Base-by-base conservation (phyloP, 1,140 invertebrate genomes). In the Helicoverpa armigera region DNA sequence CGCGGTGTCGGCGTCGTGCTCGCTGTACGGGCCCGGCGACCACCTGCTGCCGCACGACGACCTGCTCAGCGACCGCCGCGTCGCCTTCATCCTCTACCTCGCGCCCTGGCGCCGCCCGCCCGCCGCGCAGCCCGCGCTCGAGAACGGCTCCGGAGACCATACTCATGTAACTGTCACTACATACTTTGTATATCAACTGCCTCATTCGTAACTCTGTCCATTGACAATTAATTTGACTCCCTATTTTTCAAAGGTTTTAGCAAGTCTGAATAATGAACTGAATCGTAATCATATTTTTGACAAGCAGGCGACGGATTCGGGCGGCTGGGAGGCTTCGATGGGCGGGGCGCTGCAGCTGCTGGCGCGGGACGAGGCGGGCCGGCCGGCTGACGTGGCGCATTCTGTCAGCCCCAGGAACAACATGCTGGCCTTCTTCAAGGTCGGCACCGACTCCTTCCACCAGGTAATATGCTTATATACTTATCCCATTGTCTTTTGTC, bases 31-130 rank as follows among this genome's bases (percentile, higher is more conserved):
- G 3, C 96, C 97, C 50, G 97, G 96, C 0, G 97, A 98, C 91
- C 97, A 96, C 90, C 91, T 98, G 61, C 92, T 97, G 35, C 96
- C 97, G 70, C 97, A 97, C 86, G 97, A 98, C 85, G 97, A 98
- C 87, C 95, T 97, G 83, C 91, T 97, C n/a, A 95, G 95, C 18
- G 97, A 97, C 87, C 93, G 97, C 29, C 95, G 96, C 85, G 96
- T 98, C 5, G 97, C 97, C 63, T 98, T 97, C 86, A 96, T 98
- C 73, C 95, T 97, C 12, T 98, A 98, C 87, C 87, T 96, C 56
- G 95, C 95, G 50, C 96, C 96, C 0, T 96, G 95, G 95, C 82
- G 65, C 48, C 56, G 80, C 81, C 43, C 50, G 72, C 31, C 54
- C 51, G 63, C 79, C 35, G 75, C 61, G 2, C 70, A 0, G 9